Evolutionary conservation across 2,797 vertebrate genomes (phyloP), one percentile per base, ranked within the genome.

Genomic region (Tragopan temminckii): DNA sequence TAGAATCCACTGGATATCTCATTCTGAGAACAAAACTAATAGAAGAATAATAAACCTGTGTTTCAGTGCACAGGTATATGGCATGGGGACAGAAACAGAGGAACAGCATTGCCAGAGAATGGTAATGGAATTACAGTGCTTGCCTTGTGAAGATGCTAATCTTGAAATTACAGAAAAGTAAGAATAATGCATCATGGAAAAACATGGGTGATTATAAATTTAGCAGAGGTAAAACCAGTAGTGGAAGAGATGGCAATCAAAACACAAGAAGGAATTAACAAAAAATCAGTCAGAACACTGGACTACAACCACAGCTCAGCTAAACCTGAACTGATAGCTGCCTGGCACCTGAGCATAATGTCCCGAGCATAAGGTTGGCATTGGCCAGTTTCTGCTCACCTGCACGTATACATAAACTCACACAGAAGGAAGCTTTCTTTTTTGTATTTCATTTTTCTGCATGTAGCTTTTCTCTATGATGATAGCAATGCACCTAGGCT

Each of bases 1-100:
- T 19, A 8, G 10, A 70, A 11, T 48, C 29, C 13, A 19, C 48
- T 33, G 42, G 23, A 17, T 55, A 35, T 8, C 35, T 80, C 31
- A 16, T 42, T 64, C 33, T 42, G 24, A 74, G 81, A 87, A 38
- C 10, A 82, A 80, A 85, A 74, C 5, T 43, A 57, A 43, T 5
- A 19, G 31, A 74, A 79, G 52, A 67, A 43, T 0, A 46, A 10
- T 71, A 33, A 52, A 86, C 50, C 59, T 48, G 33, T 24, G 35
- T 12, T 8, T n/a, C 6, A 57, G 2, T 53, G 27, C 3, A 15
- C 0, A 0, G 23, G 23, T 1, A 1, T 4, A 0, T 18, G 43
- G n/a, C 23, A 66, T 7, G 2, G 17, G 14, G 27, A 20, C 31
- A 63, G 72, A 55, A 43, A n/a, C 29, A 58, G 64, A 89, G 5